Evolutionary conservation across 2,888 invertebrate genomes (phyloP).

Genomic region (Amorpha juglandis): DNA sequence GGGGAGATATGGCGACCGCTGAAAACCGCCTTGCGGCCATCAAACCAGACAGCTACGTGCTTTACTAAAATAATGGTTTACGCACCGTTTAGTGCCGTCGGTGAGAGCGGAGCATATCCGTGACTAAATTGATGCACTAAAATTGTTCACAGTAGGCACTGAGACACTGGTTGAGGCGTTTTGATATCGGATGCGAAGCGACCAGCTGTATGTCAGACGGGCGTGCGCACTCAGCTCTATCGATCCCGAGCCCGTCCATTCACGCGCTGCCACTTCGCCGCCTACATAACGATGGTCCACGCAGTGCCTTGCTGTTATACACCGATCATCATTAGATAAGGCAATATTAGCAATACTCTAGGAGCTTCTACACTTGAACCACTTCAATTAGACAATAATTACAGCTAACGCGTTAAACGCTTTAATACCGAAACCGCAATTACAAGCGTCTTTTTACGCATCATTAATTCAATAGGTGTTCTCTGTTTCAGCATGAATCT

Average conservation of each 20-base stretch:
- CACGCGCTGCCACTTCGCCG: conserved; percentile 72
- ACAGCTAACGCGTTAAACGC: conserved; percentile 31
- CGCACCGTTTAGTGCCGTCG: conserved; percentile 74
- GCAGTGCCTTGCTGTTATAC: conserved; percentile 66
- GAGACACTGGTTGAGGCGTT: conserved; percentile 57
- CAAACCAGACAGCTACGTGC: not conserved
- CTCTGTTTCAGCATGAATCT: not conserved
- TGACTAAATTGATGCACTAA: conserved; percentile 61
- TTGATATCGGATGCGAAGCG: conserved; percentile 58
- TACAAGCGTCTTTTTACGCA: not conserved
- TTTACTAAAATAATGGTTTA: conserved; percentile 40
- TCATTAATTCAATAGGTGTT: conserved; percentile 8
- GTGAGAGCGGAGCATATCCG: conserved; percentile 67
- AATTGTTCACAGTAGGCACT: conserved; percentile 59
- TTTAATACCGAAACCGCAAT: conserved; percentile 10
- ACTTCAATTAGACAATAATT: conserved; percentile 54
- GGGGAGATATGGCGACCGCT: conserved; percentile 53
- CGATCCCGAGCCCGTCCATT: conserved; percentile 75
- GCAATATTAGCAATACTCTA: conserved; percentile 67
- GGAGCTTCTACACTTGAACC: conserved; percentile 61
- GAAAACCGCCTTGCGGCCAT: conserved; percentile 15
- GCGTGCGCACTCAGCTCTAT: conserved; percentile 78
- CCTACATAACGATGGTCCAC: conserved; percentile 73
- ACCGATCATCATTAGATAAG: conserved; percentile 79
- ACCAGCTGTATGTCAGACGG: conserved; percentile 69